A percentile compares a stretch with the other conserved stretches of the same genome.
phyloP scores from a whole-genome alignment of 2,888 invertebrate genomes.

The Apotomis capreana region DNA sequence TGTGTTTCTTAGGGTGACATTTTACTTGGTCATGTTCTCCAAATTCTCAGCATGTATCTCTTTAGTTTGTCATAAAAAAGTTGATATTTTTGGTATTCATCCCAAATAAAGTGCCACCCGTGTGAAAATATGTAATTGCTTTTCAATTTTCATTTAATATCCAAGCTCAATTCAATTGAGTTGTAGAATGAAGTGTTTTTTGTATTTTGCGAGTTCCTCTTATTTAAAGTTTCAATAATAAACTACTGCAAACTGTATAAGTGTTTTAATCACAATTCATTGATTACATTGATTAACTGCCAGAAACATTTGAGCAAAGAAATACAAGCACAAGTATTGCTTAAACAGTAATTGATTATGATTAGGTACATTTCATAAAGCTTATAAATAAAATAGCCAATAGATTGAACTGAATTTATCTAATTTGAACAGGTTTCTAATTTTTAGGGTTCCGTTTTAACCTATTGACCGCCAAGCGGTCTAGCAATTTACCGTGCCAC shows the following conservation, averaged over 20 bases:
- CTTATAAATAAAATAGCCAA: not conserved
- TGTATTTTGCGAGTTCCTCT: slow-evolving; percentile 9
- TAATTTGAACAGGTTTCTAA: not conserved
- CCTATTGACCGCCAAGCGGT: too few species aligned
- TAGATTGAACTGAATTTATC: not conserved
- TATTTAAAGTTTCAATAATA: slow-evolving; percentile 3
- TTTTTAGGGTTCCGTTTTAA: too few species aligned
- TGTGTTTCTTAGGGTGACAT: too few species aligned
- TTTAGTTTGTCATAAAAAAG: too few species aligned
- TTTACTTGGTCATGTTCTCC: too few species aligned
- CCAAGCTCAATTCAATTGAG: not conserved
- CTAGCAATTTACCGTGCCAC: too few species aligned
- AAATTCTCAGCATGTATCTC: too few species aligned
- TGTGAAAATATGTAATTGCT: not conserved
- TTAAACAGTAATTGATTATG: slow-evolving; percentile 7
- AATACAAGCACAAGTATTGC: slow-evolving; percentile 11
- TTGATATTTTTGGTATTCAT: not conserved
- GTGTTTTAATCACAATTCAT: slow-evolving; percentile 8
- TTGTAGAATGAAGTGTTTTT: slow-evolving; percentile 14
- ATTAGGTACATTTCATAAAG: slow-evolving; percentile 16
- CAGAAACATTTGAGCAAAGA: slow-evolving; percentile 7
- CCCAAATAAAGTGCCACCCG: slow-evolving; percentile 2
- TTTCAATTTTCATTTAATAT: not conserved
- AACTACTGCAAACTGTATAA: not conserved
- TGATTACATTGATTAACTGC: slow-evolving; percentile 15